Base-by-base conservation (phyloP, 2,888 invertebrate genomes). In the Exephanes ischioxanthus region DNA sequence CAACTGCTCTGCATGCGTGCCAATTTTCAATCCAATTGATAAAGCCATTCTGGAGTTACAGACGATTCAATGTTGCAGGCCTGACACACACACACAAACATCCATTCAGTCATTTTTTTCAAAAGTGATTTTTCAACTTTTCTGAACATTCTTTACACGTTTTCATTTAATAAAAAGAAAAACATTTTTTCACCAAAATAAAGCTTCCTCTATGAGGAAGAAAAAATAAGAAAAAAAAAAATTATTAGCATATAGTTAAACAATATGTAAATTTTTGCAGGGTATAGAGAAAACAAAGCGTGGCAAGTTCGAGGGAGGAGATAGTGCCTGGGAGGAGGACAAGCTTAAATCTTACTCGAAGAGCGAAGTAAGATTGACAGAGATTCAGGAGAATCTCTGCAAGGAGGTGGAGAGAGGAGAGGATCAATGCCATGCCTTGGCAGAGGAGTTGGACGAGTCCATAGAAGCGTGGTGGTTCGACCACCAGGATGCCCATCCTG, bases 241-340 rank as follows among this genome's bases (percentile, higher is more conserved):
- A 51, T 76, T 33, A 22, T 30, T 48, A 16, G 3, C 16, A 16
- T 4, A 41, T 16, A 16, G 0, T 48, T 48, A 16, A 48, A 48
- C 16, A 4, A 48, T 16, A 48, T 48, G 4, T 48, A 16, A 0
- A 48, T 48, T 14, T 48, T 48, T 93, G 67, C 89, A 97, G 96
- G 98, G 98, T 2, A 94, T 99, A 87, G 97, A 97, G 86, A 95
- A 95, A 88, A 99, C 98, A 0, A 95, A 96, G n/a, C 96, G 97
- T 89, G 97, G 97, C 14, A 98, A 98, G 93, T 98, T 97, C 94
- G 98, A 98, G 90, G 99, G 99, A 3, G 99, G 99, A 0, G 98
- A 99, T 93, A 96, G 98, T 0, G 98, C 97, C 5, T 99, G 98
- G 98, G 99, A 99, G 93, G 98, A 98, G 93, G 97, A 98, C 91